Conservation (phyloP, 2,113 vertebrate species). For the Glareola pratincola region DNA sequence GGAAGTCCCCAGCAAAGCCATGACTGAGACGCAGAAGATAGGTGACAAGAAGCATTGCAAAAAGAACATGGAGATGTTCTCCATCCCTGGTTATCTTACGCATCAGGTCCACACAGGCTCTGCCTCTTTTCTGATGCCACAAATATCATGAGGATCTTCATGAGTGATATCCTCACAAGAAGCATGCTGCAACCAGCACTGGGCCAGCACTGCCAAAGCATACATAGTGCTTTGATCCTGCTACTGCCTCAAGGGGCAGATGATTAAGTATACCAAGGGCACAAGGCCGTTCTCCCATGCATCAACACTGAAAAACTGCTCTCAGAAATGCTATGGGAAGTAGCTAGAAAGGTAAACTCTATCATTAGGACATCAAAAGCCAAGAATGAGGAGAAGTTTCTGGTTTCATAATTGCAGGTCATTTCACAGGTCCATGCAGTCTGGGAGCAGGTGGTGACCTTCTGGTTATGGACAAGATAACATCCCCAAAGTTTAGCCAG, state of each 20-base stretch:
- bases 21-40: neutral
- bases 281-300: neutral
- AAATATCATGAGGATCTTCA: neutral
- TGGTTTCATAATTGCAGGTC: neutral
- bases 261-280: neutral
- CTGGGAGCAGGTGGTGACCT: neutral
- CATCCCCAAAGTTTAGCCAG: neutral
- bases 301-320: neutral
- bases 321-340: neutral
- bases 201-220: neutral
- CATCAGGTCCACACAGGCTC: neutral
- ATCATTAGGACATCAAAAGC: neutral
- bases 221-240: neutral
- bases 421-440: neutral
- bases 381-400: neutral
- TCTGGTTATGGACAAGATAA: neutral
- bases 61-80: neutral
- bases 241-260: neutral
- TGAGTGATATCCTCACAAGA: neutral
- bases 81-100: neutral
- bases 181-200: neutral
- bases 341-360: neutral
- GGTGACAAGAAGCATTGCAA: neutral
- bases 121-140: neutral
- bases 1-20: neutral